These are phyloP conservation scores for Cordilura impudica DNA, from an alignment of 2,888 invertebrate genomes.

Conservation along the genomic window DNA sequence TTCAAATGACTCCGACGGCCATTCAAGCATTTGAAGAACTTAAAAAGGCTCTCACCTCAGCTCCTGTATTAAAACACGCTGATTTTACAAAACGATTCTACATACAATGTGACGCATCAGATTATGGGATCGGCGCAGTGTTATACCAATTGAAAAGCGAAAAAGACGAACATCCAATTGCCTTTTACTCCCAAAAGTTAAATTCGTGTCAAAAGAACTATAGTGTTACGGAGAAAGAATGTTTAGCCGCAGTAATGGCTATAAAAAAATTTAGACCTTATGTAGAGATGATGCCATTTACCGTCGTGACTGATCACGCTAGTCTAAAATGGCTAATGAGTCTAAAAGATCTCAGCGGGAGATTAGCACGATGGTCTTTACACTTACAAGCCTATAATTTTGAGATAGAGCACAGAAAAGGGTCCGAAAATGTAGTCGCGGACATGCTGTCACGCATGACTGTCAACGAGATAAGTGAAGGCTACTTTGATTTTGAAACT, in stretches of 20 bases:
- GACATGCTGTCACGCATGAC: no score
- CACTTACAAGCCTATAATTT: constrained; percentile 20
- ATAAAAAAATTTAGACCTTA: no score
- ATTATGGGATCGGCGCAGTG: not conserved
- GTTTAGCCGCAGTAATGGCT: constrained; percentile 23
- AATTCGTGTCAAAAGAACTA: constrained; percentile 16
- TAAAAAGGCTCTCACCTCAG: constrained; percentile 18
- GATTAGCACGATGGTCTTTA: constrained; percentile 28
- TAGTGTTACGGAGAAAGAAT: constrained; percentile 23
- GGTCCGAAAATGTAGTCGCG: constrained; percentile 1
- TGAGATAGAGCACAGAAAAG: constrained; percentile 7
- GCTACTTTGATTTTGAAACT: no score
- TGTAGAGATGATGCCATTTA: no score
- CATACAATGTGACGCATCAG: constrained; percentile 16
- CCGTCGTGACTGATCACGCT: constrained; percentile 13
- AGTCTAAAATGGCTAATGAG: constrained; percentile 22
- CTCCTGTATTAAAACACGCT: constrained; percentile 14
- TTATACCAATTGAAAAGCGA: not conserved
- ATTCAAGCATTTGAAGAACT: constrained; percentile 4
- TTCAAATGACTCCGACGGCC: not conserved
- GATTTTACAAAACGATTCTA: constrained; percentile 4
- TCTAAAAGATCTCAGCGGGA: constrained; percentile 8
- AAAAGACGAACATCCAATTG: constrained; percentile 16
- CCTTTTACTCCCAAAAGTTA: constrained; percentile 9
- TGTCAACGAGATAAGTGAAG: no score